Evolutionary conservation across 2,113 vertebrate species (phyloP).

Genomic region (Stomatorhinus ivindoensis): DNA sequence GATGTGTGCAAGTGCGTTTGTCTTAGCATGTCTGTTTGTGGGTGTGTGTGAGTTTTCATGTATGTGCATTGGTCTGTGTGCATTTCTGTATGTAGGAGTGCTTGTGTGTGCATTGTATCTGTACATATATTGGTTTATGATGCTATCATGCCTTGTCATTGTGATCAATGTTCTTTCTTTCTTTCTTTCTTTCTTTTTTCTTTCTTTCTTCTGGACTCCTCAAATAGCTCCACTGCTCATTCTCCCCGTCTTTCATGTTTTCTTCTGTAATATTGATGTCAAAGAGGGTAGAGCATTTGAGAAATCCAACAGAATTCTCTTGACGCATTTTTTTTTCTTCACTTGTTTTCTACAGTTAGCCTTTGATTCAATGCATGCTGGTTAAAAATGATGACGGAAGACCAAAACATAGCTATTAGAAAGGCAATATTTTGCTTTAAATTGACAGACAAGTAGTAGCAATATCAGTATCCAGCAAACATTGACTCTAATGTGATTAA

Average conservation of each 20-base stretch:
- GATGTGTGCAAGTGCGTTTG: constrained; percentile 18
- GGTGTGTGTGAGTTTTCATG: constrained; percentile 16
- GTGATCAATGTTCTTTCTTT: constrained; percentile 48
- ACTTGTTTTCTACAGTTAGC: constrained; percentile 28
- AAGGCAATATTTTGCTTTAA: constrained; percentile 5
- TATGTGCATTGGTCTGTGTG: constrained; percentile 25
- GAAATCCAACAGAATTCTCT: constrained; percentile 42
- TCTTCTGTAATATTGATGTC: constrained; percentile 24
- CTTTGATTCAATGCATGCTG: constrained; percentile 56
- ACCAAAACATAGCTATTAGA: background rate
- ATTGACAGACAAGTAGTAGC: background rate
- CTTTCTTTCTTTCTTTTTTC: background rate
- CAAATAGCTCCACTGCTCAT: constrained; percentile 46
- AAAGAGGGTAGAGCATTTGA: constrained; percentile 49
- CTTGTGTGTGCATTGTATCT: constrained; percentile 10
- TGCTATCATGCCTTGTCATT: constrained; percentile 53
- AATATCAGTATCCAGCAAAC: constrained; percentile 43
- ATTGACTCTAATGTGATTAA: constrained; percentile 50
- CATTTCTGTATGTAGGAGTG: constrained; percentile 15
- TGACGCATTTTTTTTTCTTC: constrained; percentile 33
- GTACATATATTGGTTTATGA: constrained; percentile 13
- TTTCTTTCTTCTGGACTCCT: constrained; percentile 47
- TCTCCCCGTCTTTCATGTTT: constrained; percentile 12
- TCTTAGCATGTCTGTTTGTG: constrained; percentile 21
- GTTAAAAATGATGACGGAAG: background rate